A percentile compares a stretch with the other conserved stretches of the same genome.
Evolutionary conservation across 2,113 vertebrate species (phyloP).

Genomic region (Pipa parva): DNA sequence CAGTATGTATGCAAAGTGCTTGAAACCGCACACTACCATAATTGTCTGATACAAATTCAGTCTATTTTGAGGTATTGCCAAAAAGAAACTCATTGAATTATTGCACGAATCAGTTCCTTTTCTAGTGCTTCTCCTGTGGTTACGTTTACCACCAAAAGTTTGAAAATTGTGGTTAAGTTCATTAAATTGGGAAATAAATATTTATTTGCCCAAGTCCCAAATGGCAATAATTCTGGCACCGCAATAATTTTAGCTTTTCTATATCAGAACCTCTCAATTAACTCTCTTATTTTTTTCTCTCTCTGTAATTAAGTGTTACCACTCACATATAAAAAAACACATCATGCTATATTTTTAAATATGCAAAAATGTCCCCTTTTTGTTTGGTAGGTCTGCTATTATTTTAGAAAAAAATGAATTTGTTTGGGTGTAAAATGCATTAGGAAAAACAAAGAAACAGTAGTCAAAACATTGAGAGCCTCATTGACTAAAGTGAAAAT

Average conservation of each 20-base stretch:
- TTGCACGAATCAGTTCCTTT: conserved; percentile 20
- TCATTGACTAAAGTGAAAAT: too few species aligned
- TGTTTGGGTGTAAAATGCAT: too few species aligned
- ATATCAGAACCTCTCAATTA: conserved; percentile 29
- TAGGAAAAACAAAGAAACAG: too few species aligned
- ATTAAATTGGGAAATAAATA: conserved; percentile 40
- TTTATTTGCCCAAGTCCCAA: conserved; percentile 30
- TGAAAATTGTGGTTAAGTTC: conserved; percentile 30
- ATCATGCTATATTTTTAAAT: conserved; percentile 5
- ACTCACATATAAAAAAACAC: conserved; percentile 10
- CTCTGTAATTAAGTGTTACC: conserved; percentile 20
- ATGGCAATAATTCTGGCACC: conserved; percentile 33
- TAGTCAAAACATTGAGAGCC: too few species aligned
- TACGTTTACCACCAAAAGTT: conserved; percentile 35
- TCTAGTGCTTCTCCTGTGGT: conserved; percentile 18
- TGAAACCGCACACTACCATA: conserved; percentile 16
- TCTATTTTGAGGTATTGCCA: conserved; percentile 22
- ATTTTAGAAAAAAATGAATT: neutral
- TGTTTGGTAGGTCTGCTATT: neutral
- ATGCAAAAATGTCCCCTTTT: neutral
- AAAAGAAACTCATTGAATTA: neutral
- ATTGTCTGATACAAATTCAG: conserved; percentile 16
- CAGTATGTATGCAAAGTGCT: conserved; percentile 26
- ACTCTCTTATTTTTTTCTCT: neutral
- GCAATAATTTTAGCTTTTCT: conserved; percentile 39